Evolutionary conservation across 2,113 vertebrate genomes (phyloP), one percentile per base, ranked within the genome.

Genomic region (Scartelaos histophorus): DNA sequence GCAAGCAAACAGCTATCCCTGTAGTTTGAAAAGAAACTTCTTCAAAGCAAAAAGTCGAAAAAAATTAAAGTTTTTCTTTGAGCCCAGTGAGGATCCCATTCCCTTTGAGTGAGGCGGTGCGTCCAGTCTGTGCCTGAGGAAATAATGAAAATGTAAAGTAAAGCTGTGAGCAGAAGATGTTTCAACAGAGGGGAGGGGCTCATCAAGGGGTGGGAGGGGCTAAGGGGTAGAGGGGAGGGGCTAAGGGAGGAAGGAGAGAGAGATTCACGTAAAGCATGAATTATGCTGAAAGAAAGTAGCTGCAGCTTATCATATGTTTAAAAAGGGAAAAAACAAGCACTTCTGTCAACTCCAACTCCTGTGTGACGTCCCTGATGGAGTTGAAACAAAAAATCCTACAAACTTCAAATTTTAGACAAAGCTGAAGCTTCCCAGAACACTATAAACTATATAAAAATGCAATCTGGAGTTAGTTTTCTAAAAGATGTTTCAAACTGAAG

Each of bases 21-120:
- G 89, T 64, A 94, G 84, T 76, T 92, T 93, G 81, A 94, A 94
- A 62, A 94, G 92, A 47, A 94, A 79, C 83, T 85, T 92, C 81
- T 92, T 84, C 16, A 94, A 86, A 76, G 92, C 90, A 82, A 90
- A 93, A 76, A 94, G 82, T 75, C 93, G 90, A 81, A 93, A 94
- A 86, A 92, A 94, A 57, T 86, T 61, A 78, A 92, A 94, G 88
- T 87, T 94, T 92, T 94, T 94, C 93, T 92, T 94, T 75, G 78
- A 85, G 82, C 80, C 82, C 58, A 88, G 89, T 90, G 78, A 79
- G 91, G 93, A 89, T 92, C 93, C 93, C 93, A 94, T 94, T 92
- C 91, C 93, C 92, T 82, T 90, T 89, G 87, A 76, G 89, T 92
- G 85, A 87, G 85, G 70, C 83, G 56, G 46, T 88, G 89, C 84